These are phyloP conservation scores for Diploscapter pachys DNA, from an alignment of 1,140 invertebrate genomes.

Conservation along the genomic window DNA sequence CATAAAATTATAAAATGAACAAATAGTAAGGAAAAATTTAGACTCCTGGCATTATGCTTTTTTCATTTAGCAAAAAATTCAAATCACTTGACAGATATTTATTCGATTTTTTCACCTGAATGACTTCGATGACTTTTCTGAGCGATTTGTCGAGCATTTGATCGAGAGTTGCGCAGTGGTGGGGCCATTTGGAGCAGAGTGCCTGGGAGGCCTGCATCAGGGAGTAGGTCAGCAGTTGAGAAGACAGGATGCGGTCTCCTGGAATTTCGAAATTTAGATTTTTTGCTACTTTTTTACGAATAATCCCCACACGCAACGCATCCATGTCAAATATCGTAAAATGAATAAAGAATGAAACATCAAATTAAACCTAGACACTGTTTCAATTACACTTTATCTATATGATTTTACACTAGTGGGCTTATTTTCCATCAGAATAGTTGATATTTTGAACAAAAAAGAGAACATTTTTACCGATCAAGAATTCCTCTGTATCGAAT, in stretches of 20 bases:
- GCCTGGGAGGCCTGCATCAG: conserved; percentile 47
- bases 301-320: no score
- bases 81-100: no score
- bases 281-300: no score
- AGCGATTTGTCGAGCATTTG: conserved; percentile 51
- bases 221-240: conserved; percentile 46
- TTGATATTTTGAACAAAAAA: conserved; percentile 27
- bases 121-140: conserved; percentile 2
- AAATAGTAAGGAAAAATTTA: no score
- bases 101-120: conserved; percentile 32
- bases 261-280: conserved; percentile 20
- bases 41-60: no score
- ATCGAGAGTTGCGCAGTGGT: conserved; percentile 35
- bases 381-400: conserved; percentile 30
- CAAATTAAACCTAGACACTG: conserved; percentile 45
- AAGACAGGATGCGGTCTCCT: conserved; percentile 41
- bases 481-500: conserved; percentile 41
- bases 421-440: no score
- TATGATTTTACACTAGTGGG: no score
- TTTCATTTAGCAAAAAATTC: no score
- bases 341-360: conserved; percentile 28
- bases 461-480: conserved; percentile 40
- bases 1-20: no score
- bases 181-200: conserved; percentile 47
- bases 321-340: no score